Conservation (phyloP, 53 echinoderm and acorn worm genomes). For the Antedon mediterranea region DNA sequence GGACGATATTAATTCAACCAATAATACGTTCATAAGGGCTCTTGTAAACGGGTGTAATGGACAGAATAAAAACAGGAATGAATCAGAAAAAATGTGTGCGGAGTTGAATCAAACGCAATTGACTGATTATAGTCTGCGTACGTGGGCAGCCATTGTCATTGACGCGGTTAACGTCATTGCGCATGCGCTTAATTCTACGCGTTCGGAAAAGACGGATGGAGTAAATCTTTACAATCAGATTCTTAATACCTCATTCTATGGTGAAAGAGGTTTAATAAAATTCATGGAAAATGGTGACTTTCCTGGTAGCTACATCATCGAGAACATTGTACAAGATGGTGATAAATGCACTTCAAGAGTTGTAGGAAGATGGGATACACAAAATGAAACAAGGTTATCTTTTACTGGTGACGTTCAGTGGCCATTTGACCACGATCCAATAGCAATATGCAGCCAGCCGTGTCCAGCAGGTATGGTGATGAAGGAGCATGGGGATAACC, state of each 20-base stretch:
- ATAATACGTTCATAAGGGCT: neutral
- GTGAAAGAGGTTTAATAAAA: constrained; percentile 9
- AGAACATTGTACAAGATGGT: constrained; percentile 14
- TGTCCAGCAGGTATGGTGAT: neutral
- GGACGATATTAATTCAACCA: neutral
- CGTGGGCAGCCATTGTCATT: neutral
- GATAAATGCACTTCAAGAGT: constrained; percentile 7
- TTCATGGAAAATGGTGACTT: constrained; percentile 31
- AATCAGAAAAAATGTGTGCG: neutral
- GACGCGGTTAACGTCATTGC: neutral
- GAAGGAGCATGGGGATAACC: neutral
- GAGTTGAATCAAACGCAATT: neutral
- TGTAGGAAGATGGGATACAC: constrained; percentile 22
- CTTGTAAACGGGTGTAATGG: neutral
- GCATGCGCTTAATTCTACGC: neutral
- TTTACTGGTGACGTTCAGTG: constrained; percentile 3
- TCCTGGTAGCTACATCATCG: constrained; percentile 17
- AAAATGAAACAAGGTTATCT: neutral
- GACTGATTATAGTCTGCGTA: neutral
- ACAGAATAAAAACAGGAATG: no score
- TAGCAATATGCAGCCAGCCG: neutral
- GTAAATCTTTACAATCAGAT: neutral
- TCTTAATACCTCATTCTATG: constrained; percentile 3
- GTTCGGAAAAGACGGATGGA: neutral
- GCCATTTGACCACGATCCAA: neutral